Evolutionary conservation across 1,140 invertebrate species (phyloP), one percentile per base, ranked within the genome.

Genomic region (Ericerus pela): DNA sequence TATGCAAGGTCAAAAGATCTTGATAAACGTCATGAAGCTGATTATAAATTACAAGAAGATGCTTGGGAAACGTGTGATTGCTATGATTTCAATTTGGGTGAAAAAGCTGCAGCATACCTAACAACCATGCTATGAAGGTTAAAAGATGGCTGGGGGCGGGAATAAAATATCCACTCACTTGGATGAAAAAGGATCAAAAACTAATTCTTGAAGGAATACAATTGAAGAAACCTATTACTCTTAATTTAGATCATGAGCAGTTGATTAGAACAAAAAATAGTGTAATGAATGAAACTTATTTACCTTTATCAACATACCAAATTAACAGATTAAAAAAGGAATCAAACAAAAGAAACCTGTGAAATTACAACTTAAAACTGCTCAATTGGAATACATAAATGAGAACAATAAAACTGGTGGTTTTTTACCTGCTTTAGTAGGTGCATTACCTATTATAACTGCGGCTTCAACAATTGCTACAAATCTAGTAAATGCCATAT

Each of bases 1-100:
- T 73, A 73, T 62, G 61, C 61, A 0, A 58, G 70, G 57, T 61
- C 60, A 53, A 65, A 64, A 38, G 62, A 64, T 69, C n/a, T n/a
- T n/a, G n/a, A n/a, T n/a, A n/a, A n/a, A n/a, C n/a, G n/a, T n/a
- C n/a, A n/a, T n/a, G n/a, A n/a, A n/a, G n/a, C n/a, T n/a, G n/a
- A n/a, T n/a, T n/a, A n/a, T n/a, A n/a, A n/a, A n/a, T 61, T 72
- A 54, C 59, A 62, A 20, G 58, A 68, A 36, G 66, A 64, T 60
- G 69, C 69, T 24, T 70, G 64, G n/a, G 64, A 8, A 64, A 56
- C 61, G 65, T 59, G 60, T 70, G 30, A 63, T 64, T 55, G 58
- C 69, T n/a, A 67, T 58, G 66, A 73, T 58, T 56, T 66, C 36
- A 60, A 22, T 57, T 47, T 68, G n/a, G 59, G 61, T n/a, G 67